Evolutionary conservation across 2,113 vertebrate genomes (phyloP), one percentile per base, ranked within the genome.

Genomic region (Myotis davidii): DNA sequence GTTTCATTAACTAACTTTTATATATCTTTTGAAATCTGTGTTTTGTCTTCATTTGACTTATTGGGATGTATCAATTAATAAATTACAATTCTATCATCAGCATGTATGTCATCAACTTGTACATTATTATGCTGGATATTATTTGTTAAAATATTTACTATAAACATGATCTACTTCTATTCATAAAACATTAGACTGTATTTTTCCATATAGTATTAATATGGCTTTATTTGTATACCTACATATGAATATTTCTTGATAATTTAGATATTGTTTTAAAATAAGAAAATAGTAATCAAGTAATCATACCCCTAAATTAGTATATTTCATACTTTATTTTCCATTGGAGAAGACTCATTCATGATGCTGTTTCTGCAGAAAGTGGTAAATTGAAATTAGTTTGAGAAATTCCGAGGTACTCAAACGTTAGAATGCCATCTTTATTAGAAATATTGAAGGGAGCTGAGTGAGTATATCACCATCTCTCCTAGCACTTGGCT

Each of bases 401-500:
- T 25, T n/a, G 56, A 89, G 10, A 87, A 74, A 61, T 67, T 48
- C 27, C 42, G 0, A 4, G 13, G 25, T 29, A 45, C n/a, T 79
- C 69, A 67, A 87, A 88, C 16, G 52, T 56, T 27, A 81, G 54
- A 50, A 85, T 14, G 9, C 5, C 6, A 29, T 42, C 6, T 18
- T 85, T 37, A 39, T 16, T 78, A 42, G 27, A 67, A 12, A 34
- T 2, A 54, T 7, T 50, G 37, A 78, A 61, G 5, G 1, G 4
- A 50, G 17, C 9, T 67, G 8, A 77, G 34, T 1, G 7, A 45
- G 11, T 67, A 9, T 14, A 70, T 9, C 25, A 32, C 59, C 42
- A 3, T 59, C 88, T 91, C 89, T n/a, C 59, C 93, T 88, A 48
- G 14, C 0, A 18, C 88, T 88, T 96, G 39, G 6, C 76, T 87